Base-by-base conservation (phyloP, 1,140 invertebrate genomes). In the Papilio glaucus region DNA sequence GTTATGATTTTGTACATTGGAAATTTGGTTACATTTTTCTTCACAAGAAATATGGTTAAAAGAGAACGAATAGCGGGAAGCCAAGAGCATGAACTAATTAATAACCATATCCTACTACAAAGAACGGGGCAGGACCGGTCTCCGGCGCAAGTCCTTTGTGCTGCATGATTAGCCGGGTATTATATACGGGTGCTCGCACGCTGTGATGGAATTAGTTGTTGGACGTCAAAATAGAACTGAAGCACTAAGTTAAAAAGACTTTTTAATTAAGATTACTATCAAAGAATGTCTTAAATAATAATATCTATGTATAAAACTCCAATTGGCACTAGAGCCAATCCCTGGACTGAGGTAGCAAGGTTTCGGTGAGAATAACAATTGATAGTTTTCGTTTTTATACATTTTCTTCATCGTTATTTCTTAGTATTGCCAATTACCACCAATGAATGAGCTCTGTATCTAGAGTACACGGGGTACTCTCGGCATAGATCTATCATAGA, bases 71-170 rank as follows among this genome's bases (percentile, higher is more conserved):
- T 33, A 42, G 21, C 42, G 68, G n/a, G 74, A 79, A 77, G 70
- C 77, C 75, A 72, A 77, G 63, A 49, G 77, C 77, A 79, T 79
- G 61, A 75, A 75, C 75, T 79, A 79, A 79, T 79, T 79, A 79
- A 74, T 57, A 60, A 18, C 37, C 21, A 39, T 45, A 39, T 37
- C 60, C 67, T 74, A 76, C 72, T 72, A 38, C 49, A 21, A 57
- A 67, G 49, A 15, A 33, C 53, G 41, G 53, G 13, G 24, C 5
- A 57, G 49, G 49, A 12, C 49, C 24, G 49, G 49, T 57, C 62
- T n/a, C 18, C 62, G 33, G 37, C 10, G 62, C 62, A 65, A 65
- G 57, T 62, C 74, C 75, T 77, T 73, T 79, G 75, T 76, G 62
- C 39, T 63, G 65, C 61, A 72, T 76, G 71, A 76, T 65, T 65